phyloP scores from a whole-genome alignment of 2,888 invertebrate species.

The Trissonchulus latispiculum region DNA sequence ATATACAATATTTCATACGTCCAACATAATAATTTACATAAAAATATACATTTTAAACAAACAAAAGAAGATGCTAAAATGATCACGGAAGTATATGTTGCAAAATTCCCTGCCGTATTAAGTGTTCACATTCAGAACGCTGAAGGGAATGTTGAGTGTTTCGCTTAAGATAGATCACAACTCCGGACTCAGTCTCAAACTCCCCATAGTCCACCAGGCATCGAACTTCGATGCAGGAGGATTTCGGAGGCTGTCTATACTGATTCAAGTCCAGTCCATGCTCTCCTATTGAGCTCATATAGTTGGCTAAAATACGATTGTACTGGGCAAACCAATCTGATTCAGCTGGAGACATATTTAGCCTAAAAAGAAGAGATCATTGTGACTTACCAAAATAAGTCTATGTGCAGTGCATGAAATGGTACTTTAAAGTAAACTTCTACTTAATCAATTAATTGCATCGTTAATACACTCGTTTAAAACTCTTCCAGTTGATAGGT shows the following conservation, averaged over 20 bases:
- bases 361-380: background rate
- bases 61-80: too few relatives aligned
- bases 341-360: conserved; percentile 34
- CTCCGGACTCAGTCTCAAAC: conserved; percentile 86
- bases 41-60: too few relatives aligned
- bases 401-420: too few relatives aligned
- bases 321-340: conserved; percentile 77
- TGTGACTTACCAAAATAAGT: too few relatives aligned
- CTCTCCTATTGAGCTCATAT: conserved; percentile 78
- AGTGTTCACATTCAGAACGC: conserved; percentile 35
- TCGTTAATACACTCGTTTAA: too few relatives aligned
- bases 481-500: too few relatives aligned
- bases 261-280: conserved; percentile 64
- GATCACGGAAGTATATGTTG: conserved; percentile 23
- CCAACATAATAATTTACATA: too few relatives aligned
- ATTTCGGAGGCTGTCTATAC: conserved; percentile 58
- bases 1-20: too few relatives aligned
- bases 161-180: conserved; percentile 71
- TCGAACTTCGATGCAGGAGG: conserved; percentile 75
- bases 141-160: conserved; percentile 54
- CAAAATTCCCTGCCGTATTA: conserved; percentile 36
- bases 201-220: conserved; percentile 84
- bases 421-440: too few relatives aligned
- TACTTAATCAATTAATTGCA: too few relatives aligned
- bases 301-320: conserved; percentile 68